phyloP scores from a whole-genome alignment of 1,140 invertebrate genomes.

The Pogonus chalceus region DNA sequence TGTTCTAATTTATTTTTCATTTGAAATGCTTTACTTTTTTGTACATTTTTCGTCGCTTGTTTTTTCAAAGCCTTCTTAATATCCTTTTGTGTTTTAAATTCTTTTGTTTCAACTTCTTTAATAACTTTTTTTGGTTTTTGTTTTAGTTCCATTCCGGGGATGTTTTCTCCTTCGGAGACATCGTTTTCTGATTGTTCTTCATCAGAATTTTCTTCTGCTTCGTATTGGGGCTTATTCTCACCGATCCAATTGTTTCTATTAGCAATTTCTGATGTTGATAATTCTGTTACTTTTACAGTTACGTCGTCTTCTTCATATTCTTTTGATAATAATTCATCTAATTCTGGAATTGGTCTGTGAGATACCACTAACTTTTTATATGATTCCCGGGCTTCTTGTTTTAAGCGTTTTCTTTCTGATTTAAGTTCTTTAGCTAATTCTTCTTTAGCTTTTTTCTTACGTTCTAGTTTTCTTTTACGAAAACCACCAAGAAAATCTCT shows the following conservation, averaged over 20 bases:
- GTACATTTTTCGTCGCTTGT: conserved; percentile 53
- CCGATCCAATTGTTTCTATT: conserved; percentile 58
- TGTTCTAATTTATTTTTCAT: conserved; percentile 57
- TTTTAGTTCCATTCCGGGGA: conserved; percentile 49
- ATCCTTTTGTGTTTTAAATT: conserved; percentile 48
- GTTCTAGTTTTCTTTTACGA: conserved; percentile 61
- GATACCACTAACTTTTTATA: conserved; percentile 54
- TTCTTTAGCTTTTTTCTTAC: conserved; percentile 58
- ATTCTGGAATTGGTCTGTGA: conserved; percentile 51
- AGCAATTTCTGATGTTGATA: conserved; percentile 52
- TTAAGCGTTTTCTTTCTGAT: conserved; percentile 62
- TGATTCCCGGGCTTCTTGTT: conserved; percentile 55
- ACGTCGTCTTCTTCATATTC: conserved; percentile 64
- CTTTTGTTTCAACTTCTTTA: conserved; percentile 15
- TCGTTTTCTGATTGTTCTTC: conserved; percentile 32
- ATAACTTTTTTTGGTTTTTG: conserved; percentile 23
- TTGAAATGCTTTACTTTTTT: conserved; percentile 64
- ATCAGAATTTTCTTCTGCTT: conserved; percentile 32
- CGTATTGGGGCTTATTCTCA: conserved; percentile 46
- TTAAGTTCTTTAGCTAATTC: conserved; percentile 57
- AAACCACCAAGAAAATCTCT: conserved; percentile 68
- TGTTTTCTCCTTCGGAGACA: conserved; percentile 31
- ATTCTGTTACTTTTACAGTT: conserved; percentile 61
- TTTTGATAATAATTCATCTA: conserved; percentile 53
- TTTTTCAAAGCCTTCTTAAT: conserved; percentile 54